Evolutionary conservation across 1,140 invertebrate genomes (phyloP), one percentile per base, ranked within the genome.

Genomic region (Nylanderia fulva): DNA sequence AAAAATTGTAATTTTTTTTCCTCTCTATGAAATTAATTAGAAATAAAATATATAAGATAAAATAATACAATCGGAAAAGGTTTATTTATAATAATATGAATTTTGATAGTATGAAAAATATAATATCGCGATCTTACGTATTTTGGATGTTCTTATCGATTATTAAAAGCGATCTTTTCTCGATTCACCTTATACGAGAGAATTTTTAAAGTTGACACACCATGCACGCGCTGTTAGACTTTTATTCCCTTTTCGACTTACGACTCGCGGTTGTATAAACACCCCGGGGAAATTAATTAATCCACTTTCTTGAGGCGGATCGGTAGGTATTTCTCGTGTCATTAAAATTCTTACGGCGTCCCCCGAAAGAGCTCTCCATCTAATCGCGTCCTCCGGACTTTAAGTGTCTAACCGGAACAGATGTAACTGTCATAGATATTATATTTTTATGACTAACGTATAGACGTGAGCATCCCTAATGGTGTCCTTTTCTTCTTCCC

Each of bases 381-480:
- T 80, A 80, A 54, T 71, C 48, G 52, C 48, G 48, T 71, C 21
- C 36, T 42, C 13, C 24, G 27, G 27, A 58, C 36, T 72, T 80
- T 82, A 45, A 82, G 52, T 58, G 56, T 79, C 36, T 72, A 56
- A 80, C 18, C 52, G 36, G 77, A 80, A 80, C 77, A 42, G 48
- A 80, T 52, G 27, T 72, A 72, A 82, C 56, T 82, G 36, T 82
- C 64, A 69, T 71, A 72, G 66, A 72, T 69, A 80, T 80, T 69
- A 80, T 29, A 71, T 54, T 71, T 80, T 80, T 80, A 80, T 80
- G 77, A 80, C 48, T 56, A 54, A 82, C 52, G 24, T 60, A 58
- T 72, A 33, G 21, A 18, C 15, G 15, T 6, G 8, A 3, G 64
- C 36, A 21, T 42, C 27, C 36, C n/a, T 82, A 60, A 60, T 72